These are phyloP conservation scores for Pimpla rufipes DNA, from an alignment of 2,888 invertebrate species.

Conservation along the genomic window DNA sequence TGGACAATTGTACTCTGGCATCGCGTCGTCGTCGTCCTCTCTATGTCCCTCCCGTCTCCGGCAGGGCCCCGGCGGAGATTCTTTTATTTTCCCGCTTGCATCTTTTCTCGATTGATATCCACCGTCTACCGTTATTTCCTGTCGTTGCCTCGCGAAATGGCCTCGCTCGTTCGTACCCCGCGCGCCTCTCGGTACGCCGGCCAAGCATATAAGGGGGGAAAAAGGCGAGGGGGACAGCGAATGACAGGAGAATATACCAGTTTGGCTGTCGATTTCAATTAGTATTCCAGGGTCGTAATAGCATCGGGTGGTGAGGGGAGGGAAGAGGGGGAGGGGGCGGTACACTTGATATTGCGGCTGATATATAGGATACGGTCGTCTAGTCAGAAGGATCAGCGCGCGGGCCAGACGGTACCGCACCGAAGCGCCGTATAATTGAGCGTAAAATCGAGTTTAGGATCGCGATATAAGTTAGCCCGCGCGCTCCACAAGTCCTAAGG, in stretches of 20 bases:
- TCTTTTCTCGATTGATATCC: conserved; percentile 43
- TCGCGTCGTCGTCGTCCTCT: conserved; percentile 11
- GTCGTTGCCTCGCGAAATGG: conserved; percentile 9
- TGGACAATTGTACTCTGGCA: conserved; percentile 66
- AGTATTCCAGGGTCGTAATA: conserved; percentile 65
- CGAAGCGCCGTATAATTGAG: conserved; percentile 72
- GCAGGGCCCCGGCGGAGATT: conserved; percentile 5
- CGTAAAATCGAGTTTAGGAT: conserved; percentile 74
- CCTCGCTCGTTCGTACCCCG: conserved; percentile 16
- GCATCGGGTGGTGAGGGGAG: conserved; percentile 34
- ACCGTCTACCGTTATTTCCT: conserved; percentile 29
- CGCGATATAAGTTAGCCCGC: conserved; percentile 70
- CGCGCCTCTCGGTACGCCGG: conserved; percentile 15
- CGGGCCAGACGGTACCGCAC: conserved; percentile 42
- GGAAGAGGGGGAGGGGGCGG: not conserved
- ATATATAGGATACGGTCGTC: conserved; percentile 46
- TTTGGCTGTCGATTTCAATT: conserved; percentile 58
- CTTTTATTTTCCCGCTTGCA: conserved; percentile 28
- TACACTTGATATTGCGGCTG: conserved; percentile 53
- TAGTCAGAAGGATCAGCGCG: conserved; percentile 54
- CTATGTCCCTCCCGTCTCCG: conserved; percentile 42
- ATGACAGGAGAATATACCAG: conserved; percentile 31
- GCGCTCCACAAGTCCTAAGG: conserved; percentile 54
- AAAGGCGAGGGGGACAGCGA: not conserved
- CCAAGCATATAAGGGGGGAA: not conserved